phyloP scores from a whole-genome alignment of 2,888 invertebrate genomes.

The Sphecodes monilicornis region DNA sequence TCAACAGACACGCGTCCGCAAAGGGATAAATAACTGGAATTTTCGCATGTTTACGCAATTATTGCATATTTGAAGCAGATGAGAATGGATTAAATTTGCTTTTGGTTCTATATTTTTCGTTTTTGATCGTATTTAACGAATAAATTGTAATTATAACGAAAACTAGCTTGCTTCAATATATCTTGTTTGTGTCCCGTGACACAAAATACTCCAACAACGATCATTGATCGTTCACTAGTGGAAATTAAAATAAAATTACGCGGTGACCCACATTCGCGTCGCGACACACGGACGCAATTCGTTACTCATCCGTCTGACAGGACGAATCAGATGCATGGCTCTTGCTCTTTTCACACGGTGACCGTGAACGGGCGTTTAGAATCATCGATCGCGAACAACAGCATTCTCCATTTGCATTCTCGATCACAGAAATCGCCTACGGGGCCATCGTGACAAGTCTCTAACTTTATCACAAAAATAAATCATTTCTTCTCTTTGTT shows the following conservation, averaged over 20 bases:
- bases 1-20: too few relatives aligned
- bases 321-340: slow-evolving; percentile 3
- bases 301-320: slow-evolving; percentile 43
- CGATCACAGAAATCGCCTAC: not conserved
- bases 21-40: too few relatives aligned
- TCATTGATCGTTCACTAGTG: not conserved
- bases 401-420: not conserved
- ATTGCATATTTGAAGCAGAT: too few relatives aligned
- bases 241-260: slow-evolving; percentile 48
- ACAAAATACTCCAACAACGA: not conserved
- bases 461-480: not conserved
- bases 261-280: slow-evolving; percentile 38
- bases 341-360: slow-evolving; percentile 5
- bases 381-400: slow-evolving; percentile 22
- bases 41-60: too few relatives aligned
- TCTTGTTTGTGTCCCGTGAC: not conserved
- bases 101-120: not conserved
- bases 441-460: too few relatives aligned
- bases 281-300: slow-evolving; percentile 23
- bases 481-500: not conserved
- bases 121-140: not conserved
- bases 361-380: slow-evolving; percentile 5
- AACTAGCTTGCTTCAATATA: not conserved
- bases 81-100: too few relatives aligned
- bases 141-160: too few relatives aligned